Base-by-base conservation (phyloP, 2,113 vertebrate genomes). In the Taxidea taxus region DNA sequence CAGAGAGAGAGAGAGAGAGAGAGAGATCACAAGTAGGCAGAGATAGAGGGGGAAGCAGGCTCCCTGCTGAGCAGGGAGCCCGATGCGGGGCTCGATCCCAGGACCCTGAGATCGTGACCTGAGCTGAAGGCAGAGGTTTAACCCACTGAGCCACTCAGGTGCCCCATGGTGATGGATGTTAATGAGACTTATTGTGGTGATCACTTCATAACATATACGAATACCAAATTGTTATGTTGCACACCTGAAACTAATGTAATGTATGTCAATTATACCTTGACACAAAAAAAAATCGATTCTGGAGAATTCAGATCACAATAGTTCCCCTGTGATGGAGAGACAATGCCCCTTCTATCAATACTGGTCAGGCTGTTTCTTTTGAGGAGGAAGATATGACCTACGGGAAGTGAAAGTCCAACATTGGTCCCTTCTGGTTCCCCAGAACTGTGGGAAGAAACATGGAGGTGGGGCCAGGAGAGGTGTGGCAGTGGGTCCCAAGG, bases 351-450 rank as follows among this genome's bases (percentile, higher is more conserved):
- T 86, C 66, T 21, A 34, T 29, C 15, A 42, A 25, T 27, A 27
- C 39, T 56, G 83, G 34, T 87, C 11, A 74, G 85, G 31, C 74
- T 39, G 44, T 66, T 92, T 66, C 39, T 34, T 91, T 95, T 1
- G 37, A 31, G 11, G 44, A 94, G 12, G 64, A 82, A 64, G 37
- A 70, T 86, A 42, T 72, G 12, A 70, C 39, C 1, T 81, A 84
- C 13, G 95, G 81, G 68, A 96, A 93, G 75, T 88, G 44, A 94
- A 92, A 96, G 27, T 1, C 42, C 54, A 82, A 95, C 42, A 23
- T 84, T 94, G n/a, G 14, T 42, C 16, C 34, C 13, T 82, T 89
- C 80, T 27, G 44, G 39, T 83, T 68, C 47, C 74, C 31, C 83
- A 51, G 77, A 97, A 72, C 15, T 81, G 47, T 90, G 85, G 75